Base-by-base conservation (phyloP, 2,888 invertebrate genomes). In the Onthophagus sagittarius region DNA sequence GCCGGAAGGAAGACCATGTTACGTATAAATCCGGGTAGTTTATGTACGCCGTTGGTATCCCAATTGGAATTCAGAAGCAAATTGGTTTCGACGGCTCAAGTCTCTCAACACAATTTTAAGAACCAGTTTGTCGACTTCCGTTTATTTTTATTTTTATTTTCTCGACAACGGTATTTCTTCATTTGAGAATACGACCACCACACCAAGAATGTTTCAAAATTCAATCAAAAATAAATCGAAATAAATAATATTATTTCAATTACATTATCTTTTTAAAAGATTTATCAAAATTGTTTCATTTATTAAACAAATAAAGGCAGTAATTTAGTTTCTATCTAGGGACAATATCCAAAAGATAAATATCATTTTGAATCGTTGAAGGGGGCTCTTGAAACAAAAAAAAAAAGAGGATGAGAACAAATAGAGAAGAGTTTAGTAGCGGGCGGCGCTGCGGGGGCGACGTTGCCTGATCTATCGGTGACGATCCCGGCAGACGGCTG, bases 1-100 rank as follows among this genome's bases (percentile, higher is more conserved):
- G 76, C 79, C 75, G 81, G 81, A 82, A 77, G 73, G 72, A 72
- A 74, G 39, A 73, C 75, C 75, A 76, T 71, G 74, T 77, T 75
- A 2, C 5, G 69, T 63, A 7, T 53, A 7, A 11, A 53, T 53
- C 39, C 11, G 11, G 23, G 23, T 5, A 73, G 69, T 69, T 69
- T 69, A 62, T 11, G 63, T 63, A 53, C 69, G 72, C 9, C 67
- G n/a, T 72, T 32, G 69, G 63, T 62, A 63, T 69, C 69, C 63
- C 72, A 63, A 72, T 63, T 72, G 69, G 62, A 33, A 32, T 63
- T 69, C 63, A 53, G 39, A 7, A 4, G 23, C 39, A 53, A 53
- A 53, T 53, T 53, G 11, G 9, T 53, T 53, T 53, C 11, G 9
- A 53, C 39, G 39, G 2, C 39, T 53, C 39, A 9, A 53, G 39